phyloP scores from a whole-genome alignment of 2,113 vertebrate genomes.

The Sminthopsis crassicaudata region DNA sequence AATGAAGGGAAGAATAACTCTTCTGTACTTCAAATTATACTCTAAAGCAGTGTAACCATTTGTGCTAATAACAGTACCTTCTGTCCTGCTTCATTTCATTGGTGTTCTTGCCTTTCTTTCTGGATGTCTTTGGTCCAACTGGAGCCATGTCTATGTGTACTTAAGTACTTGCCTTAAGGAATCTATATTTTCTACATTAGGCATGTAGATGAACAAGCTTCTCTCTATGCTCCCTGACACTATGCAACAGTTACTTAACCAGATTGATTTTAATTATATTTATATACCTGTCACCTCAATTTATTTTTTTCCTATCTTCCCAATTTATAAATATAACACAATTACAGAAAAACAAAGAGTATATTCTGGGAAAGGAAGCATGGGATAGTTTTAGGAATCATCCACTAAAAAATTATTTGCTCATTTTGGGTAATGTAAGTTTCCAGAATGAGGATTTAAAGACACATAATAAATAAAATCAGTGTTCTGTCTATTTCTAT shows the following conservation, averaged over 20 bases:
- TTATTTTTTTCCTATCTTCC: not conserved
- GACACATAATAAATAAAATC: not conserved
- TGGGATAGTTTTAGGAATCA: not conserved
- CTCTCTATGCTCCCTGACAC: not conserved
- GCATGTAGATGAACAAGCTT: not conserved
- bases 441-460: not conserved
- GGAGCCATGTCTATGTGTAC: not conserved
- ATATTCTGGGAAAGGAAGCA: not conserved
- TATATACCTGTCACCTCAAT: not conserved
- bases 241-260: not conserved
- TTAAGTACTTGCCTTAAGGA: not conserved
- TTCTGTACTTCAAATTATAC: no score
- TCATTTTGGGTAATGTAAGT: not conserved
- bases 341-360: not conserved
- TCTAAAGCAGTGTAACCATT: no score
- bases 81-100: not conserved
- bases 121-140: no score
- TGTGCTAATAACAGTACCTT: not conserved
- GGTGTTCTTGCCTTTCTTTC: not conserved
- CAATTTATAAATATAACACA: not conserved
- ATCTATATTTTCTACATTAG: not conserved
- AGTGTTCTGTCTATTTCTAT: not conserved
- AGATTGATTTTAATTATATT: not conserved
- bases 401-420: not conserved
- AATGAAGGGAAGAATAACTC: no score